A percentile compares a stretch with the other conserved stretches of the same genome.
Evolutionary conservation across 2,113 vertebrate species (phyloP).

Genomic region (Toxotes jaculatrix): DNA sequence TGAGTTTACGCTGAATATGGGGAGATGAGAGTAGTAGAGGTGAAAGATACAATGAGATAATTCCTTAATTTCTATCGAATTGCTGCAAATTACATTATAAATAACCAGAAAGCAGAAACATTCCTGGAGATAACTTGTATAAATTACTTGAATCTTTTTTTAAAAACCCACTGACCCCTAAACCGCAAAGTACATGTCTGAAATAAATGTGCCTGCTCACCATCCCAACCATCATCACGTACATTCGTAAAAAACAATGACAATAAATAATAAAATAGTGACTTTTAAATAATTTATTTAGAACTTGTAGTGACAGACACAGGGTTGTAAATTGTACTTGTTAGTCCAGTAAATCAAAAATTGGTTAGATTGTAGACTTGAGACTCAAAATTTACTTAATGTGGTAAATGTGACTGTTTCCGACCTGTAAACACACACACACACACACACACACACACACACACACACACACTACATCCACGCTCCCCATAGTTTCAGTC

Average conservation of each 20-base stretch:
- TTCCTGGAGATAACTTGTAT: neutral
- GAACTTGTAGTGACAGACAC: constrained; percentile 41
- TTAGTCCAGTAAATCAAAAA: constrained; percentile 13
- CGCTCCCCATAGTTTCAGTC: constrained; percentile 14
- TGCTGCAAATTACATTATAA: no score
- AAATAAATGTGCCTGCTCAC: neutral
- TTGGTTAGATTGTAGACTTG: neutral
- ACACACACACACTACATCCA: neutral
- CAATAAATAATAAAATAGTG: neutral
- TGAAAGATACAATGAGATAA: neutral
- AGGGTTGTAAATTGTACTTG: constrained; percentile 20
- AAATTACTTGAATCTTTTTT: no score
- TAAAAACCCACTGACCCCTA: no score
- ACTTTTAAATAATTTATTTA: constrained; percentile 58
- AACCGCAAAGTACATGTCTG: neutral
- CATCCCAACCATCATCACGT: neutral
- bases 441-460: neutral
- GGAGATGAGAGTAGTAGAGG: neutral
- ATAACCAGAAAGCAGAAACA: no score
- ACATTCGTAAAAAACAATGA: neutral
- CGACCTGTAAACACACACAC: constrained; percentile 1
- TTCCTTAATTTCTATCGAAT: neutral
- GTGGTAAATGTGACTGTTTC: constrained; percentile 17
- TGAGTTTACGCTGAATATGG: neutral
- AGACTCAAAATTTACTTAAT: neutral